Evolutionary conservation across 2,113 vertebrate genomes (phyloP).

Genomic region (Tonatia bakeri): DNA sequence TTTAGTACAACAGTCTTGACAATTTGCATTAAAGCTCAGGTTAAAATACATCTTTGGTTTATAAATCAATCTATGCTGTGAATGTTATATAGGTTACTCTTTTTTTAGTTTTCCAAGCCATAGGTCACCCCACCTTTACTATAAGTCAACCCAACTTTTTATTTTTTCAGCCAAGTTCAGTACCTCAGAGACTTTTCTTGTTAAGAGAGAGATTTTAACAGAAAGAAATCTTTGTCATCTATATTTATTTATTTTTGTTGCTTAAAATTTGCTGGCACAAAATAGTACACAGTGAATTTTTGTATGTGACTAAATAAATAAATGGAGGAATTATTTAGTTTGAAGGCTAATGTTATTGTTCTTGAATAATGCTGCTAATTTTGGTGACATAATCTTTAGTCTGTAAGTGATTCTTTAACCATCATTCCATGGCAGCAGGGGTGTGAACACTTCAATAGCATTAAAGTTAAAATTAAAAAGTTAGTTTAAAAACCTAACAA

Average conservation of each 20-base stretch:
- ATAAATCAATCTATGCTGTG: background rate
- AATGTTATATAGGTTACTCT: background rate
- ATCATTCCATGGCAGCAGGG: background rate
- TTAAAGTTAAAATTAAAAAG: background rate
- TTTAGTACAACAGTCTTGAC: background rate
- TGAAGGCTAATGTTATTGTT: background rate
- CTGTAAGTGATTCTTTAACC: background rate
- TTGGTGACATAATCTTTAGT: background rate
- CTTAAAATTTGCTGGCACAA: background rate
- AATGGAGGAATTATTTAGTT: background rate
- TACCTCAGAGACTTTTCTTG: background rate
- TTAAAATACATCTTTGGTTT: background rate
- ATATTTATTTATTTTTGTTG: background rate
- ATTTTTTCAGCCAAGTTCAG: background rate
- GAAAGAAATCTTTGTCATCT: background rate
- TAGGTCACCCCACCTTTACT: background rate
- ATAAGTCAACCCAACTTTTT: background rate
- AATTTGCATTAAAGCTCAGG: background rate
- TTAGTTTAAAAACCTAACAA: background rate
- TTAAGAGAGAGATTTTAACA: background rate
- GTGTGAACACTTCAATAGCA: background rate
- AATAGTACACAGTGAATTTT: background rate
- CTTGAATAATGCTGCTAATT: background rate
- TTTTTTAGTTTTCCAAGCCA: background rate
- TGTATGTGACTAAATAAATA: background rate